Base-by-base conservation (phyloP, 2,797 vertebrate genomes). In the Mareca penelope region DNA sequence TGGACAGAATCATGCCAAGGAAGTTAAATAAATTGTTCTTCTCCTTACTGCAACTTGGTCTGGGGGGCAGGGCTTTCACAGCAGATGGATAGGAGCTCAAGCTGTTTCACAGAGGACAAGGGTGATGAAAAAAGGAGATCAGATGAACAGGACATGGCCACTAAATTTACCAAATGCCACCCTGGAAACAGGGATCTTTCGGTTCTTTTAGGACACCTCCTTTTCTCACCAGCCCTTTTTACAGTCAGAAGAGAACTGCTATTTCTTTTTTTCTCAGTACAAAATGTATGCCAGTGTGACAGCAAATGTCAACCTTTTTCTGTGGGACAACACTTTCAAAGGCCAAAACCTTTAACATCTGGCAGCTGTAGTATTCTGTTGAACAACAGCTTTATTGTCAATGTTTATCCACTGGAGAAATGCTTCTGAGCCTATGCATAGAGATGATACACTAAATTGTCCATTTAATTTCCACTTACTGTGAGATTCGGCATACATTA, bases 381-480 rank as follows among this genome's bases (percentile, higher is more conserved):
- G 70, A 89, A 84, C 89, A 94, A 89, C 88, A 96, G 95, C 88
- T 97, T 95, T 94, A 88, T 76, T 94, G 92, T 52, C 94, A 94
- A 72, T 92, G 91, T 77, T 95, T 92, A 91, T 80, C 68, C 48
- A 5, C 89, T 88, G 88, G 94, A 91, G 95, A 95, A 95, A 83
- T 42, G 85, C 22, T 95, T 77, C 84, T 26, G 16, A 96, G 95
- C 70, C 85, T 92, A 55, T 69, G 77, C 90, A 88, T 83, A 90
- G 93, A 78, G 59, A 97, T 96, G 95, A 96, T 96, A 96, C 95
- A 96, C 86, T 97, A 97, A 98, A 97, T 87, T 50, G 96, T 94
- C 95, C 97, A 96, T 97, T 97, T 98, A 97, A 98, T 97, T 98
- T 95, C 96, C 90, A 93, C 92, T 97, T 97, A 97, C 96, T 96